These are phyloP conservation scores for Drosophila borborema DNA, from an alignment of 2,888 invertebrate genomes.

Conservation along the genomic window DNA sequence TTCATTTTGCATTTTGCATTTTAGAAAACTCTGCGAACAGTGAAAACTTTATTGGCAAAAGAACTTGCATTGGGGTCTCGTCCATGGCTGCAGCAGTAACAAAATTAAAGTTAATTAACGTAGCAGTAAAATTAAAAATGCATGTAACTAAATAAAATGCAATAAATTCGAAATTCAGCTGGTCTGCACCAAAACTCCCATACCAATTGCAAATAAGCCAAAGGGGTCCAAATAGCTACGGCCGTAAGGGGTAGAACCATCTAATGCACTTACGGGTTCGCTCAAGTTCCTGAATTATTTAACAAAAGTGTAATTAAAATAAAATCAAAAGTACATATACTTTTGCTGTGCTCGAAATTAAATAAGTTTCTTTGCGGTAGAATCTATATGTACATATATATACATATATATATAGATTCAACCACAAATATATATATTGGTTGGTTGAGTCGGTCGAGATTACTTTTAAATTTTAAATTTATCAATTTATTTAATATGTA, in stretches of 20 bases:
- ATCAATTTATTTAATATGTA: background rate
- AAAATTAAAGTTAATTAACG: constrained; percentile 64
- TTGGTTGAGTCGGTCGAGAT: background rate
- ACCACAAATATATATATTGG: background rate
- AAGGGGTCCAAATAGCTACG: constrained; percentile 12
- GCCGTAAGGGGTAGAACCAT: background rate
- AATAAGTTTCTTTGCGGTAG: constrained; percentile 41
- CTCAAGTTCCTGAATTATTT: constrained; percentile 49
- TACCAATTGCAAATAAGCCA: constrained; percentile 45
- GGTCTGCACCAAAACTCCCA: constrained; percentile 18
- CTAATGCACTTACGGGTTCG: constrained; percentile 49
- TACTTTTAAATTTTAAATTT: background rate
- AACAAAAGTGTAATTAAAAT: constrained; percentile 54
- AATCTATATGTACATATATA: background rate
- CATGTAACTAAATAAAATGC: constrained; percentile 62
- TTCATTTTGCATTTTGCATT: constrained; percentile 37
- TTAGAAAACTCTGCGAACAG: constrained; percentile 25
- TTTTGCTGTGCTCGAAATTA: constrained; percentile 40
- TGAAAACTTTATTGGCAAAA: constrained; percentile 41
- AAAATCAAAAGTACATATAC: constrained; percentile 31
- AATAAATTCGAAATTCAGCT: constrained; percentile 56
- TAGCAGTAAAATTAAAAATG: constrained; percentile 64
- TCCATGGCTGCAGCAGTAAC: constrained; percentile 38
- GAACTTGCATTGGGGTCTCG: constrained; percentile 25
- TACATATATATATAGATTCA: background rate